These are phyloP conservation scores for Orgyia antiqua DNA, from an alignment of 2,888 invertebrate species.

Conservation along the genomic window DNA sequence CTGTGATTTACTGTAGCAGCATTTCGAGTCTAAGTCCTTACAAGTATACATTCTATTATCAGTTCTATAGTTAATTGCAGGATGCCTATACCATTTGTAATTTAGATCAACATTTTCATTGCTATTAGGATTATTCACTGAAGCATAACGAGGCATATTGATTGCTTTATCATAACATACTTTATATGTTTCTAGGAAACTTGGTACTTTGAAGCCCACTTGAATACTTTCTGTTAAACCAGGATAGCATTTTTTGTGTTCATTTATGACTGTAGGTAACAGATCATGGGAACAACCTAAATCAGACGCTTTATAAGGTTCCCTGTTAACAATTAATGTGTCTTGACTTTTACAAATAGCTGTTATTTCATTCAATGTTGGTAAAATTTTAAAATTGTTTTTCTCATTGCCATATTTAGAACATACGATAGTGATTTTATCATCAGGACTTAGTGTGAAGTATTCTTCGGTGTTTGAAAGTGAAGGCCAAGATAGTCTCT, in stretches of 20 bases:
- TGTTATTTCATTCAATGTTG: slow-evolving; percentile 7
- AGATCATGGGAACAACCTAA: slow-evolving; percentile 16
- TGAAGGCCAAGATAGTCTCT: slow-evolving; percentile 12
- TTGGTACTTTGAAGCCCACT: slow-evolving; percentile 19
- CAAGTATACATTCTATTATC: slow-evolving; percentile 13
- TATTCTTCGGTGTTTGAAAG: slow-evolving; percentile 7
- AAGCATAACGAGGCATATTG: slow-evolving; percentile 18
- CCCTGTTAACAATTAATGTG: slow-evolving; percentile 12
- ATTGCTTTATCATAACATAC: slow-evolving; percentile 20
- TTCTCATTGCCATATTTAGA: slow-evolving; percentile 4
- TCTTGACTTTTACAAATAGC: slow-evolving; percentile 20
- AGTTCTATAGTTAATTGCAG: slow-evolving; percentile 4
- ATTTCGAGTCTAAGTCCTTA: slow-evolving; percentile 4
- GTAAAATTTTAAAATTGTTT: slow-evolving; percentile 17
- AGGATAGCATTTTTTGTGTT: slow-evolving; percentile 11
- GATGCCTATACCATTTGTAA: slow-evolving; percentile 14
- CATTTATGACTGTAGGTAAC: slow-evolving; percentile 9
- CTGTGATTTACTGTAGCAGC: slow-evolving; percentile 26
- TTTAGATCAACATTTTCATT: slow-evolving; percentile 1
- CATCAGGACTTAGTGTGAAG: slow-evolving; percentile 7
- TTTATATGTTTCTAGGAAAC: slow-evolving; percentile 21
- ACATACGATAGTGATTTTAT: slow-evolving; percentile 16
- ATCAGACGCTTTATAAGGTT: slow-evolving; percentile 15
- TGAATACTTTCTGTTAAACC: slow-evolving; percentile 20
- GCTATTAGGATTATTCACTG: slow-evolving; percentile 5